phyloP scores from a whole-genome alignment of 2,797 vertebrate genomes.

The Ambastaia sidthimunki region DNA sequence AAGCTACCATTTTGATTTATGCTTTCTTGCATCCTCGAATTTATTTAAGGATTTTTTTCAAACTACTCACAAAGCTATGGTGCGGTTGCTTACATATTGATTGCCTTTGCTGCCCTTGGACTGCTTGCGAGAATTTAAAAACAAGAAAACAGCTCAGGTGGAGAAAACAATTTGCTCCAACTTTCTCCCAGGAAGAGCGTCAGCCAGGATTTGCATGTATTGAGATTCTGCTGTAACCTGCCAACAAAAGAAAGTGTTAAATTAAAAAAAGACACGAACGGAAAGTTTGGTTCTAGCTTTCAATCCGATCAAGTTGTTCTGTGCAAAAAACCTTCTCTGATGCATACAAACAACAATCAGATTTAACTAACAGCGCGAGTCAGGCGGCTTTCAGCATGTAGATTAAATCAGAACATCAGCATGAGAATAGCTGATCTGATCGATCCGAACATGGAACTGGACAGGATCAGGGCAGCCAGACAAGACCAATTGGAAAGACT shows the following conservation, averaged over 20 bases:
- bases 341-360: conserved; percentile 5
- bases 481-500: not conserved
- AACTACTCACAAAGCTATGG: conserved; percentile 55
- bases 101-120: conserved; percentile 55
- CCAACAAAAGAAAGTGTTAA: not conserved
- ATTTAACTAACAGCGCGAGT: not conserved
- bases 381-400: not conserved
- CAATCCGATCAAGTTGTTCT: conserved; percentile 1
- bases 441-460: not conserved
- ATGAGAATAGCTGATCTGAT: not conserved
- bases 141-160: conserved; percentile 56
- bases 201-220: conserved; percentile 10
- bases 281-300: not conserved
- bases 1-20: conserved; percentile 63
- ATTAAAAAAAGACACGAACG: not conserved
- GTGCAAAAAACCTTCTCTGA: not conserved
- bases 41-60: conserved; percentile 68
- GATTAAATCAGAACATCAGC: not conserved
- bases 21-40: conserved; percentile 52
- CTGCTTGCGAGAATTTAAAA: conserved; percentile 37
- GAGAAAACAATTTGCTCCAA: conserved; percentile 42
- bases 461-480: not conserved
- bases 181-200: not conserved
- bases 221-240: conserved; percentile 13
- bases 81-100: conserved; percentile 67